phyloP scores from a whole-genome alignment of 2,797 vertebrate species.

The Xenopus petersii region DNA sequence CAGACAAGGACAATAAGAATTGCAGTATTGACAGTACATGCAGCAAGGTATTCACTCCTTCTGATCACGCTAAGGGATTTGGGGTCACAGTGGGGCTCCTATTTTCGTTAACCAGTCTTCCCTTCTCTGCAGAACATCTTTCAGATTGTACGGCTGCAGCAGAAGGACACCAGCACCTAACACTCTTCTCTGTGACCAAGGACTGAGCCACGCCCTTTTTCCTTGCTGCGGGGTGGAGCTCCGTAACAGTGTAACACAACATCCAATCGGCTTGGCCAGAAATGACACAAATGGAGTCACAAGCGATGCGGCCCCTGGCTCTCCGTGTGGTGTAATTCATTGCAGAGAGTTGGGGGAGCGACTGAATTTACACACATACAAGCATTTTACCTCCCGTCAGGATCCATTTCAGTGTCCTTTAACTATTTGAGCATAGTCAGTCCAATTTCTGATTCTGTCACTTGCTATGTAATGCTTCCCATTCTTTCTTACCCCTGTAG shows the following conservation, averaged over 20 bases:
- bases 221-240: constrained; percentile 13
- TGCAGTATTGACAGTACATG: constrained; percentile 84
- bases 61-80: too few relatives aligned
- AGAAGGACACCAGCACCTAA: constrained; percentile 88
- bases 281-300: constrained; percentile 12
- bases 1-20: constrained; percentile 84
- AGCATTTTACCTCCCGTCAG: constrained; percentile 8
- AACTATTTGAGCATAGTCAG: background rate
- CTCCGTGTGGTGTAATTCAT: background rate
- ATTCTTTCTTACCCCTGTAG: background rate
- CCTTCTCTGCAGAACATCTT: constrained; percentile 87
- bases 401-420: constrained; percentile 21
- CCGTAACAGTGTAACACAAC: background rate
- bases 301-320: background rate
- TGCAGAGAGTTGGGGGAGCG: background rate
- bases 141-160: constrained; percentile 87
- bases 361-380: background rate
- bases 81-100: too few relatives aligned
- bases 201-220: background rate
- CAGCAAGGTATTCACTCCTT: constrained; percentile 48
- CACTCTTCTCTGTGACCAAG: constrained; percentile 21
- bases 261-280: constrained; percentile 4
- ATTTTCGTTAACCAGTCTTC: constrained; percentile 35
- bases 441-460: background rate
- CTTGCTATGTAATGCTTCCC: background rate